A percentile compares a stretch with the other conserved stretches of the same genome.
phyloP scores from a whole-genome alignment of 2,888 invertebrate genomes.

The Drosophila infuscata region DNA sequence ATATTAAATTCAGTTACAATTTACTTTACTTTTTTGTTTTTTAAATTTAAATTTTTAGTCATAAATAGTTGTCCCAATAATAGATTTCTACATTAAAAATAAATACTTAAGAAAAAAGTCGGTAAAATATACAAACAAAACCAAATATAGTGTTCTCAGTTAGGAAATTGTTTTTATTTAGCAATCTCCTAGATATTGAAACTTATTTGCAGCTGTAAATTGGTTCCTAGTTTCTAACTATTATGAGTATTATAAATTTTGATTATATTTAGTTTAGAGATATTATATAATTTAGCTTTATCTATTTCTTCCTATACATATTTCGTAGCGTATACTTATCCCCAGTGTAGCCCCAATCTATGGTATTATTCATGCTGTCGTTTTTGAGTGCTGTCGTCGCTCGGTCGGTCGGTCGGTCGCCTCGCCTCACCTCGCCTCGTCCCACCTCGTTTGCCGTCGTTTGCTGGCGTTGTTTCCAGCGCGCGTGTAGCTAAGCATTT shows the following conservation, averaged over 20 bases:
- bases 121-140: too few relatives aligned
- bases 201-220: background rate
- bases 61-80: background rate
- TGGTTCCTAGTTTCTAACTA: background rate
- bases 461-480: conserved; percentile 67
- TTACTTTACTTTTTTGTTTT: background rate
- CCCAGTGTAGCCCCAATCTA: conserved; percentile 62
- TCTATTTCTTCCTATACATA: conserved; percentile 24
- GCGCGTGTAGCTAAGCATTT: conserved; percentile 73
- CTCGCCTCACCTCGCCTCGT: conserved; percentile 45
- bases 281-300: conserved; percentile 17
- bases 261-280: background rate
- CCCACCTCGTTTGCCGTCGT: conserved; percentile 35
- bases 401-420: conserved; percentile 24
- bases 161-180: background rate
- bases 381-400: conserved; percentile 56
- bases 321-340: conserved; percentile 51
- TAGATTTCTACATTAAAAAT: background rate
- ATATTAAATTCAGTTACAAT: background rate
- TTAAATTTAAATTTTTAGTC: background rate
- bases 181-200: background rate
- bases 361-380: conserved; percentile 64
- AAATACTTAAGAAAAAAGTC: too few relatives aligned
- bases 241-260: background rate
- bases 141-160: too few relatives aligned